A percentile compares a stretch with the other conserved stretches of the same genome.
phyloP scores from a whole-genome alignment of 1,140 invertebrate genomes.

The Trichoplusia ni region DNA sequence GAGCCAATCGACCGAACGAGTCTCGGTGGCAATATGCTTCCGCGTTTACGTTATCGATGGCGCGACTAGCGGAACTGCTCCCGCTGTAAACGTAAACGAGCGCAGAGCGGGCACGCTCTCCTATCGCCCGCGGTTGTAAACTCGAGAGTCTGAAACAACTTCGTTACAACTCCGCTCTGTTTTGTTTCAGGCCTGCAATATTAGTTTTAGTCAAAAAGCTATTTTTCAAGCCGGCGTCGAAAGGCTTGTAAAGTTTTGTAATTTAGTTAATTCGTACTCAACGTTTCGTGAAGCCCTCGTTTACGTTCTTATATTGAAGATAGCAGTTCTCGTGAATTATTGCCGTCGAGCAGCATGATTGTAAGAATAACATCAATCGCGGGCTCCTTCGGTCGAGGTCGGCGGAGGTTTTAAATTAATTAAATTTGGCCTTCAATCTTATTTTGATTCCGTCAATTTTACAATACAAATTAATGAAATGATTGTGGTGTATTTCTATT shows the following conservation, averaged over 20 bases:
- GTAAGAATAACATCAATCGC: conserved; percentile 47
- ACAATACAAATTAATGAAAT: no score
- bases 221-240: conserved; percentile 76
- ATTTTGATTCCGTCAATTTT: conserved; percentile 14
- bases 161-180: conserved; percentile 75
- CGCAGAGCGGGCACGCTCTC: conserved; percentile 39
- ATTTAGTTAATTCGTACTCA: conserved; percentile 76
- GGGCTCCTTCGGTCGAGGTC: conserved; percentile 7
- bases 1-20: conserved; percentile 69
- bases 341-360: conserved; percentile 35
- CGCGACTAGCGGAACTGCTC: conserved; percentile 51
- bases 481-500: no score
- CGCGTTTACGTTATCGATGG: conserved; percentile 69
- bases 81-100: conserved; percentile 53
- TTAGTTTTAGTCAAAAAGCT: conserved; percentile 80
- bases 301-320: conserved; percentile 50
- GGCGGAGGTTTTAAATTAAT: conserved; percentile 27
- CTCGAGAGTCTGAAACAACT: conserved; percentile 67
- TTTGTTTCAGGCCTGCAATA: conserved; percentile 75
- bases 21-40: conserved; percentile 65
- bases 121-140: conserved; percentile 70
- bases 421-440: conserved; percentile 18
- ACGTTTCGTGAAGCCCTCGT: conserved; percentile 56
- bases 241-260: conserved; percentile 78
- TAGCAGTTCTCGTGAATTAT: conserved; percentile 48